These are phyloP conservation scores for Trichogramma dendrolimi DNA, from an alignment of 2,888 invertebrate species.

Conservation along the genomic window DNA sequence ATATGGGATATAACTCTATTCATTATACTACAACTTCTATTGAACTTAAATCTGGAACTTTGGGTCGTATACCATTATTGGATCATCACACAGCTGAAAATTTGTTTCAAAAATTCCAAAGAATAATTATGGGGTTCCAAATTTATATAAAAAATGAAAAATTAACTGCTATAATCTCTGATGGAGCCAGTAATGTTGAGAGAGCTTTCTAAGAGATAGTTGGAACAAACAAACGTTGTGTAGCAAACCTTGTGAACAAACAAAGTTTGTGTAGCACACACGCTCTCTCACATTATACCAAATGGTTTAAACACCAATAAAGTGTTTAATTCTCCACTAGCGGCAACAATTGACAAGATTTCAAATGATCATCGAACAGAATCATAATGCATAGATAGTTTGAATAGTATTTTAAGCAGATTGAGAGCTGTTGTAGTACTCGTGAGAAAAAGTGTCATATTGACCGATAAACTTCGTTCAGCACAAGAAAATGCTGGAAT, in stretches of 20 bases:
- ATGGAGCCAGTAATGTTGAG: not conserved
- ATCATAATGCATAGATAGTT: not conserved
- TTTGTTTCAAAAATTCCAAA: no score
- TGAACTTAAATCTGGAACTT: slow-evolving; percentile 8
- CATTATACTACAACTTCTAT: slow-evolving; percentile 32
- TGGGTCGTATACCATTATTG: slow-evolving; percentile 24
- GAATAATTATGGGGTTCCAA: no score
- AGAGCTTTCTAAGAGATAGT: not conserved
- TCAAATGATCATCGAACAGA: not conserved
- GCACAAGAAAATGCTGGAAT: not conserved
- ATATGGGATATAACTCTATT: slow-evolving; percentile 33
- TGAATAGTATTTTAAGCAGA: no score
- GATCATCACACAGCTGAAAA: slow-evolving; percentile 27
- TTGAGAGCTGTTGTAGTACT: no score
- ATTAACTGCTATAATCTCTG: not conserved
- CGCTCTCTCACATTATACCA: not conserved
- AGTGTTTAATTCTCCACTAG: not conserved
- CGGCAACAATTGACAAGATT: not conserved
- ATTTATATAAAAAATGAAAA: slow-evolving; percentile 6
- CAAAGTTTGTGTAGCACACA: not conserved
- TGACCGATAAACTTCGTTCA: not conserved
- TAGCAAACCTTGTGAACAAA: no score
- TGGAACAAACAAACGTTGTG: not conserved
- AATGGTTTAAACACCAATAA: not conserved
- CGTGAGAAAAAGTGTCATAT: not conserved